These are phyloP conservation scores for Myotis brandtii DNA, from an alignment of 2,113 vertebrate genomes.

Conservation along the genomic window DNA sequence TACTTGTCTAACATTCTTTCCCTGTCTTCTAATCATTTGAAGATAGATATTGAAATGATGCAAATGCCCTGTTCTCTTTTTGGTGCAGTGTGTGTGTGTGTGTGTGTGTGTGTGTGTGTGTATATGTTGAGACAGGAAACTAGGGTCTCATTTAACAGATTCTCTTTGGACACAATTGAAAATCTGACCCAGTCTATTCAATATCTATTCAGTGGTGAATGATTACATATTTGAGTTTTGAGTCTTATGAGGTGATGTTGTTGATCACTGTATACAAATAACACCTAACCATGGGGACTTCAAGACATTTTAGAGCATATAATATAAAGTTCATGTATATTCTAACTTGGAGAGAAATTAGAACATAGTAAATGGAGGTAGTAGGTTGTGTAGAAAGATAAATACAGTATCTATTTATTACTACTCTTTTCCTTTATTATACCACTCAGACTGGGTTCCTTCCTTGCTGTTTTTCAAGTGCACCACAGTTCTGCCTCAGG, in stretches of 20 bases:
- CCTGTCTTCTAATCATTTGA: background rate
- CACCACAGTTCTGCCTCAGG: background rate
- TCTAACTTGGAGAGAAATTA: background rate
- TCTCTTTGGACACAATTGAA: background rate
- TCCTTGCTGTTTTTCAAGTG: background rate
- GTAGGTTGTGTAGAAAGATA: background rate
- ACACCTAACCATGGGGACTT: background rate
- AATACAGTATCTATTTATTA: background rate
- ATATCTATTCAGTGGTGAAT: background rate
- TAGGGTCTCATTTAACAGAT: background rate
- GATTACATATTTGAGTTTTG: background rate
- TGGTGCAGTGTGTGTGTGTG: background rate
- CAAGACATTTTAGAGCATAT: background rate
- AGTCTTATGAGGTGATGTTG: background rate
- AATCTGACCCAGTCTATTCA: background rate
- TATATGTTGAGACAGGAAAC: background rate
- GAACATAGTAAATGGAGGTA: background rate
- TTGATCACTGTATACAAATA: background rate
- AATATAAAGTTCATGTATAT: background rate
- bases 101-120: background rate
- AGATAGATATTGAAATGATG: background rate
- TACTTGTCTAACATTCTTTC: background rate
- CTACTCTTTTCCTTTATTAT: background rate
- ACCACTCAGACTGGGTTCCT: background rate
- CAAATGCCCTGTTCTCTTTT: background rate